phyloP scores from a whole-genome alignment of 2,888 invertebrate genomes.

The Philereme vetulata region DNA sequence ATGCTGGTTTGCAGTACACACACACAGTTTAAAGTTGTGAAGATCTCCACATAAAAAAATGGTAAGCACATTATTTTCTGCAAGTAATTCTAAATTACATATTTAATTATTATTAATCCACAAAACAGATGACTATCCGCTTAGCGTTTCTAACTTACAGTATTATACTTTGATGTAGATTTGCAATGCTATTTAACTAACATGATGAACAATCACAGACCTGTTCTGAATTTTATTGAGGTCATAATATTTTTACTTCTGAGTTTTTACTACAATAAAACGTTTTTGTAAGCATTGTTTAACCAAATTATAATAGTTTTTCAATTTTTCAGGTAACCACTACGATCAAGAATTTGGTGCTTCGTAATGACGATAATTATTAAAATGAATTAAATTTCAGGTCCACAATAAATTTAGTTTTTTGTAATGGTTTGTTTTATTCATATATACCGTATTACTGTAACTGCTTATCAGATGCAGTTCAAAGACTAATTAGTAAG shows the following conservation, averaged over 20 bases:
- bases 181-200: background rate
- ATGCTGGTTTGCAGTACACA: background rate
- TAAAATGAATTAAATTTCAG: too few species aligned
- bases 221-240: conserved; percentile 79
- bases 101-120: too few species aligned
- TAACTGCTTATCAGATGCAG: too few species aligned
- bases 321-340: conserved; percentile 13
- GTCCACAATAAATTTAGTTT: too few species aligned
- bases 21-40: background rate
- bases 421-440: too few species aligned
- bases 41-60: background rate
- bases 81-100: too few species aligned
- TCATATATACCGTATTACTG: too few species aligned
- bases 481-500: too few species aligned
- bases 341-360: background rate
- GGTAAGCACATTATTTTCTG: background rate
- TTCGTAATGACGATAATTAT: too few species aligned
- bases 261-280: conserved; percentile 35
- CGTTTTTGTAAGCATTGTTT: conserved; percentile 4
- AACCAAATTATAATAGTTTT: background rate
- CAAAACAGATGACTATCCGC: too few species aligned
- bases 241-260: conserved; percentile 49
- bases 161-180: too few species aligned
- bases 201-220: conserved; percentile 78
- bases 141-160: too few species aligned